These are phyloP conservation scores for Triplophysa siluroides DNA, from an alignment of 2,113 vertebrate genomes.

Conservation along the genomic window DNA sequence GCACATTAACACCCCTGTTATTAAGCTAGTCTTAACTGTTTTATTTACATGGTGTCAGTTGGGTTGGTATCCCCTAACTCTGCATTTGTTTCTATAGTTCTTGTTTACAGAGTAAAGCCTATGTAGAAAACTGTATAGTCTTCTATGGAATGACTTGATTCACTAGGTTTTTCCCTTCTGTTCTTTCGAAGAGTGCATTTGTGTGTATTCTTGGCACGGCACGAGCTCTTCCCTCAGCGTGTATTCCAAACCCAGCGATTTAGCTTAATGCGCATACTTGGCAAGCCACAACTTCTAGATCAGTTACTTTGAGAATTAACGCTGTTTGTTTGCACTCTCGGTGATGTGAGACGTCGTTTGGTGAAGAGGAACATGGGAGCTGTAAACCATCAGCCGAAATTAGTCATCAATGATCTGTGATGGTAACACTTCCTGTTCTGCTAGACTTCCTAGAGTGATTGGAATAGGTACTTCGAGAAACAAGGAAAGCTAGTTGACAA, in stretches of 20 bases:
- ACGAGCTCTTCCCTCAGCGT: not conserved
- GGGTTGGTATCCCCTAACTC: conserved; percentile 13
- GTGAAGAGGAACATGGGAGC: conserved; percentile 13
- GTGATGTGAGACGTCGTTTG: not conserved
- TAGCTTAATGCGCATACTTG: conserved; percentile 40
- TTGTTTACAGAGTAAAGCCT: not conserved
- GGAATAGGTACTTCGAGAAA: conserved; percentile 14
- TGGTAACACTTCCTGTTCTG: conserved; percentile 4
- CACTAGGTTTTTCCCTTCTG: conserved; percentile 39
- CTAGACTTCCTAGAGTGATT: conserved; percentile 8
- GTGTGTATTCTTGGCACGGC: conserved; percentile 37
- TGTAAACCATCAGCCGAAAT: conserved; percentile 28
- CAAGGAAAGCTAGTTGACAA: conserved; percentile 5
- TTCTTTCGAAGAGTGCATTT: conserved; percentile 29
- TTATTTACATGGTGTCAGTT: conserved; percentile 2
- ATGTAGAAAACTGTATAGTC: conserved; percentile 3
- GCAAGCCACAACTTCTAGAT: conserved; percentile 20
- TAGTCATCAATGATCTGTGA: conserved; percentile 38
- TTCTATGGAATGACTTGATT: conserved; percentile 41
- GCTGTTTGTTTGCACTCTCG: conserved; percentile 29
- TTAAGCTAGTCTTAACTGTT: conserved; percentile 7
- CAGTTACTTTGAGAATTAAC: conserved; percentile 31
- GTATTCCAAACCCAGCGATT: conserved; percentile 27
- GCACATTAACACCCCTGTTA: conserved; percentile 38
- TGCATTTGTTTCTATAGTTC: not conserved